Evolutionary conservation across 2,888 invertebrate genomes (phyloP), one percentile per base, ranked within the genome.

Genomic region (Drosophila mimetica): DNA sequence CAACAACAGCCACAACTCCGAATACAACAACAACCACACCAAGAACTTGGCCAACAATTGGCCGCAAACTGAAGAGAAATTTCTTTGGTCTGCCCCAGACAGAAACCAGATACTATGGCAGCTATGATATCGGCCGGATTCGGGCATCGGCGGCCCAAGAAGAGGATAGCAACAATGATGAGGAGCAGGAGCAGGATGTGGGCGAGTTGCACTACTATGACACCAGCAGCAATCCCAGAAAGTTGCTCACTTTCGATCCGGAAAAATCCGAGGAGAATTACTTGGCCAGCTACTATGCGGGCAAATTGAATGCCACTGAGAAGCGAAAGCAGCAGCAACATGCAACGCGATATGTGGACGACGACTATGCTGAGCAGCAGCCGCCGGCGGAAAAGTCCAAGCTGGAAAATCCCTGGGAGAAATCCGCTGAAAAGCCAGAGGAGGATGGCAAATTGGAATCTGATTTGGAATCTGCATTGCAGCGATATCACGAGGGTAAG

Each of bases 191-290:
- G 22, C 41, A 67, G 30, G 52, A 57, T n/a, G 71, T 80, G 54
- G 80, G 75, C 22, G 75, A 82, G 41, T 28, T 80, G 71, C 82
- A 79, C 47, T 79, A 72, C 55, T 80, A 74, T 37, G 76, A 57
- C 30, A 52, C 64, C 22, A 37, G 34, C 11, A 37, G 36, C 46
- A 39, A n/a, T 16, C 46, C 41, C 41, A 42, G 42, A 5, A 60
- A 60, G 57, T 44, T 57, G 42, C 30, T 52, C 46, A 42, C 28
- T 30, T 47, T 48, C 36, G 48, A 58, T 22, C 51, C 50, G 39
- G 34, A 51, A 51, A 71, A 75, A 46, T 57, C 74, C 9, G 28
- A 37, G 14, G 69, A 58, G 66, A 80, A 77, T 71, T 77, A 69
- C 66, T 61, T 77, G 39, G 37, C 34, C 51, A 67, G 64, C 73